A percentile compares a stretch with the other conserved stretches of the same genome.
Evolutionary conservation across 2,797 vertebrate species (phyloP).

Genomic region (Melanotaenia nigrans): DNA sequence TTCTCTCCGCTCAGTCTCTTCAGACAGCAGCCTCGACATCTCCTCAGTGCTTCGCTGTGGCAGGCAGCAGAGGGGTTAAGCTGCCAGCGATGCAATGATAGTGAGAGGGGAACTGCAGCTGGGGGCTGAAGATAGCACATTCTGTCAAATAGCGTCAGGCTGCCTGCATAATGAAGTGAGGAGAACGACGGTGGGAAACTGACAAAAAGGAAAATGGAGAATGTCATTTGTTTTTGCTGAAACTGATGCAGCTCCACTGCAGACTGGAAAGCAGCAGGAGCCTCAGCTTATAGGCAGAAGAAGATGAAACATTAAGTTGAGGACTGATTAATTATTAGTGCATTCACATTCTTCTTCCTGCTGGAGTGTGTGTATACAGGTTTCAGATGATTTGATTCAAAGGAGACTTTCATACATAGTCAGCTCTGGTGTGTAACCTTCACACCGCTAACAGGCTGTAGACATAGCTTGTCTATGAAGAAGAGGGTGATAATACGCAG

Average conservation of each 20-base stretch:
- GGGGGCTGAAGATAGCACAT: slow-evolving; percentile 86
- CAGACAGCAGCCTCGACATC: slow-evolving; percentile 66
- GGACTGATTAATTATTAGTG: slow-evolving; percentile 75
- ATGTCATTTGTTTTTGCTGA: slow-evolving; percentile 73
- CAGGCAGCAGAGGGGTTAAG: slow-evolving; percentile 78
- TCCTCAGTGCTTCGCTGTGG: slow-evolving; percentile 58
- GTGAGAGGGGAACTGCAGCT: slow-evolving; percentile 80
- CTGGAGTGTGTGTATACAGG: background rate
- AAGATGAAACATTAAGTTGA: slow-evolving; percentile 74
- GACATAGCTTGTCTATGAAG: no score
- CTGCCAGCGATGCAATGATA: slow-evolving; percentile 83
- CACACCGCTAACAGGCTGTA: no score
- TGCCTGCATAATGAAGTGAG: slow-evolving; percentile 86
- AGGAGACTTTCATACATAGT: background rate
- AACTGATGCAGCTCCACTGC: slow-evolving; percentile 55
- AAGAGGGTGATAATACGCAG: background rate
- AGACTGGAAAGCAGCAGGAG: slow-evolving; percentile 51
- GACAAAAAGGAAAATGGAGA: slow-evolving; percentile 48
- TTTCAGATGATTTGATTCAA: background rate
- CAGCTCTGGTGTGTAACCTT: background rate
- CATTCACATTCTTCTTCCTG: slow-evolving; percentile 1
- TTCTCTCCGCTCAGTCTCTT: slow-evolving; percentile 39
- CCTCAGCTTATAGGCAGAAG: slow-evolving; percentile 43
- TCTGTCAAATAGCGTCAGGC: slow-evolving; percentile 85
- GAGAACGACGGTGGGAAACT: slow-evolving; percentile 54